phyloP scores from a whole-genome alignment of 2,113 vertebrate species.

The Phodopus roborovskii region DNA sequence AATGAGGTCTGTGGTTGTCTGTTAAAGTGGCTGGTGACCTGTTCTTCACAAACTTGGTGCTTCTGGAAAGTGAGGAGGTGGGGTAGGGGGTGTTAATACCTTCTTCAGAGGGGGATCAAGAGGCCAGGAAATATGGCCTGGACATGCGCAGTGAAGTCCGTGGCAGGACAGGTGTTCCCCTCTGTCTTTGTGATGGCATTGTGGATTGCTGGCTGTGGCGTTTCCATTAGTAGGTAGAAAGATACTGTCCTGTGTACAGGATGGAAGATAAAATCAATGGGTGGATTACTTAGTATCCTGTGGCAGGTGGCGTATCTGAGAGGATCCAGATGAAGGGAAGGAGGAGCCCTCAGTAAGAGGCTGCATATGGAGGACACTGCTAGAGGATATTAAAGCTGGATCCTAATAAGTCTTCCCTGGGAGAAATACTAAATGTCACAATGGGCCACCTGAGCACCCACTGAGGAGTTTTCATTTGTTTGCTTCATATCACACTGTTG shows the following conservation, averaged over 20 bases:
- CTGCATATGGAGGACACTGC: not conserved
- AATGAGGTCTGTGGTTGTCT: not conserved
- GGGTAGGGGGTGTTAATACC: not conserved
- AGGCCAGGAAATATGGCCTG: not conserved
- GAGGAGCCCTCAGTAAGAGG: not conserved
- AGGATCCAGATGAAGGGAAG: not conserved
- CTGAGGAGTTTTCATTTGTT: fast-evolving
- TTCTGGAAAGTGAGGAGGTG: not conserved
- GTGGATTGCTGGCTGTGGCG: not conserved
- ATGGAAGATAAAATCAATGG: not conserved
- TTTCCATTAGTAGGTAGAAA: not conserved
- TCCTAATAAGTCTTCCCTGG: not conserved
- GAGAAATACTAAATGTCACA: not conserved
- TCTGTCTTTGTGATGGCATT: not conserved
- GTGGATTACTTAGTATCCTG: not conserved
- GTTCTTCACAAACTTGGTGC: not conserved
- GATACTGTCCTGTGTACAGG: not conserved
- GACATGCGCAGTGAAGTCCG: not conserved
- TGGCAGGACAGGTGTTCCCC: not conserved
- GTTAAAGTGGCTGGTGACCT: not conserved
- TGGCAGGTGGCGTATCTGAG: not conserved
- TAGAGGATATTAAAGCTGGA: not conserved
- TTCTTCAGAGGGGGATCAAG: not conserved
- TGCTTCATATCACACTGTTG: not conserved
- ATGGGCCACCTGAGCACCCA: not conserved